Evolutionary conservation across 2,113 vertebrate genomes (phyloP).

Genomic region (Poeciliopsis occidentalis): DNA sequence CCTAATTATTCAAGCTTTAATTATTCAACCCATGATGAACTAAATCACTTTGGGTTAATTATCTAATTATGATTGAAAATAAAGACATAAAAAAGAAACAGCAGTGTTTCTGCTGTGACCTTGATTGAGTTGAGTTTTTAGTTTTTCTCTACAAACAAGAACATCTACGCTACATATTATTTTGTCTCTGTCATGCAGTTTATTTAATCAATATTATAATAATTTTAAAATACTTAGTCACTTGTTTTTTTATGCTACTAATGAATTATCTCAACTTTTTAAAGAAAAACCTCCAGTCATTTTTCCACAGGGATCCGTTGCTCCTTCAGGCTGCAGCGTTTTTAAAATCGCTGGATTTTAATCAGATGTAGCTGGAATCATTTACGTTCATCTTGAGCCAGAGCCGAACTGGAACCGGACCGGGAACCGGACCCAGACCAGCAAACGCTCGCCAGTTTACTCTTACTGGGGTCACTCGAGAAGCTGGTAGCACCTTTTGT

Average conservation of each 20-base stretch:
- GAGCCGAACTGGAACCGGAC: too few species aligned
- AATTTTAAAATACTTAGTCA: not conserved
- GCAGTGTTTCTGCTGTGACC: not conserved
- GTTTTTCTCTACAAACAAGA: not conserved
- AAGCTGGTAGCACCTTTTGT: too few species aligned
- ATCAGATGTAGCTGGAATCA: not conserved
- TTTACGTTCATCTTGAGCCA: not conserved
- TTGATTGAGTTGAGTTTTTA: not conserved
- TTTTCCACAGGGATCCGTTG: not conserved
- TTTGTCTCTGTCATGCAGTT: not conserved
- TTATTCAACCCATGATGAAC: not conserved
- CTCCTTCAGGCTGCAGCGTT: too few species aligned
- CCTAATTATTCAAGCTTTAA: not conserved
- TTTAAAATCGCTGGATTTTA: not conserved
- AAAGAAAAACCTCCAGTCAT: not conserved
- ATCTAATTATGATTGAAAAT: not conserved
- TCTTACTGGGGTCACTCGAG: too few species aligned
- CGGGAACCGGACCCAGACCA: too few species aligned
- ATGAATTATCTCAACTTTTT: not conserved
- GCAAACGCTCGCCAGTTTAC: too few species aligned
- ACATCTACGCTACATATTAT: not conserved
- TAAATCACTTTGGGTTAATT: not conserved
- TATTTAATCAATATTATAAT: not conserved
- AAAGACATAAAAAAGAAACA: slow-evolving; percentile 2
- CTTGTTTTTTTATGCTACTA: not conserved